Conservation (phyloP, 92 coral and sea anemone genomes). For the Actinernus sp. region DNA sequence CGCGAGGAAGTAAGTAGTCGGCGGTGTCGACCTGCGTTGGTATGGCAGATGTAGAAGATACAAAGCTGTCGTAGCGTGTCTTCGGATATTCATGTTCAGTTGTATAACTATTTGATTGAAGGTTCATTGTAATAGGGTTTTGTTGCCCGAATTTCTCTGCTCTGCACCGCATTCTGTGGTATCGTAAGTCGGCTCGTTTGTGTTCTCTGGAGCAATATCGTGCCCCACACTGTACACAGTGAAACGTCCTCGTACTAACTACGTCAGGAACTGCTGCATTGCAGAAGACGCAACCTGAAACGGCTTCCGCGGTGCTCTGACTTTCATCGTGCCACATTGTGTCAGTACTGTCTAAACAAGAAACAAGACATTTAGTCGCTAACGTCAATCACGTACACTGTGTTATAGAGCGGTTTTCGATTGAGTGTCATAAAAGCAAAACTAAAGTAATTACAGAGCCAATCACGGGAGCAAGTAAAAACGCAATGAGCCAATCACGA, state of each 20-base stretch:
- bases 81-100: background rate
- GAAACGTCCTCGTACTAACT: background rate
- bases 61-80: background rate
- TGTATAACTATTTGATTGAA: background rate
- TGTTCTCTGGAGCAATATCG: slow-evolving; percentile 43
- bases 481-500: no score
- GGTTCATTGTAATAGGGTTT: background rate
- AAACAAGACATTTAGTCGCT: no score
- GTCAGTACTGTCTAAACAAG: no score
- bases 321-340: no score
- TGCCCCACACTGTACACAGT: slow-evolving; percentile 20
- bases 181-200: slow-evolving; percentile 31
- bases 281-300: slow-evolving; percentile 19
- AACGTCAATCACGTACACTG: no score
- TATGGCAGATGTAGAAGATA: background rate
- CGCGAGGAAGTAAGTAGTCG: background rate
- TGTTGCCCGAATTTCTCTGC: background rate
- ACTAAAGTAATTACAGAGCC: no score
- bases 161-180: slow-evolving; percentile 23
- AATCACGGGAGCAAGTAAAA: no score
- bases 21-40: background rate
- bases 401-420: no score
- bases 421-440: no score
- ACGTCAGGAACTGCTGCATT: slow-evolving; percentile 16
- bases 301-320: background rate